These are phyloP conservation scores for Marronus borbonicus DNA, from an alignment of 2,888 invertebrate species.

Conservation along the genomic window DNA sequence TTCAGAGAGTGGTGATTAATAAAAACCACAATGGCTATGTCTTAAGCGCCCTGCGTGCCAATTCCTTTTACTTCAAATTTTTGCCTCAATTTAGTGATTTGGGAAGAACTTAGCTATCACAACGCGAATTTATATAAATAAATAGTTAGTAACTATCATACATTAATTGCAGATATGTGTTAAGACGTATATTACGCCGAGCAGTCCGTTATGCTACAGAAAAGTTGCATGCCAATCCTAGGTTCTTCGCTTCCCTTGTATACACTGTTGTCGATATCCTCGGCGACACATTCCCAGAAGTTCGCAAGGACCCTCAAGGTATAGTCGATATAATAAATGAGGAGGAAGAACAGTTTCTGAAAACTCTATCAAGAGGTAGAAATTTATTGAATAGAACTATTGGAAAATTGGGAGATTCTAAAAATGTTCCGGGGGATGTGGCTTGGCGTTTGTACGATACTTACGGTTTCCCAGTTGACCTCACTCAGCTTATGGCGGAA, in stretches of 20 bases:
- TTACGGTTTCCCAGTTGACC: slow-evolving; percentile 98
- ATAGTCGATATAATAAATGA: slow-evolving; percentile 97
- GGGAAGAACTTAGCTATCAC: too few relatives aligned
- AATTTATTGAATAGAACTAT: slow-evolving; percentile 93
- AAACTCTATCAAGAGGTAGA: slow-evolving; percentile 92
- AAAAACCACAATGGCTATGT: too few relatives aligned
- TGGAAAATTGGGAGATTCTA: slow-evolving; percentile 81
- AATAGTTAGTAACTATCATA: not conserved
- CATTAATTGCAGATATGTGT: slow-evolving; percentile 78
- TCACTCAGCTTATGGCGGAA: slow-evolving; percentile 98
- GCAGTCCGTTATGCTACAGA: slow-evolving; percentile 97
- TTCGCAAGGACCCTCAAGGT: slow-evolving; percentile 90
- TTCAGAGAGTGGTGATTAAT: too few relatives aligned
- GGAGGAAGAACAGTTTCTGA: slow-evolving; percentile 97
- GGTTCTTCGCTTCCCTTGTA: slow-evolving; percentile 93
- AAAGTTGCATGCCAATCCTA: slow-evolving; percentile 96
- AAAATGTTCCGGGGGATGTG: slow-evolving; percentile 92
- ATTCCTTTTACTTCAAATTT: too few relatives aligned
- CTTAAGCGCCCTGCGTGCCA: too few relatives aligned
- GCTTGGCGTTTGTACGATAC: slow-evolving; percentile 99
- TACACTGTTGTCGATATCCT: slow-evolving; percentile 90
- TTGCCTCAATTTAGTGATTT: too few relatives aligned
- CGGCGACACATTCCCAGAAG: slow-evolving; percentile 86
- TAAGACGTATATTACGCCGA: slow-evolving; percentile 94
- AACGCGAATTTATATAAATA: too few relatives aligned